These are phyloP conservation scores for Drosophila atroscutellata DNA, from an alignment of 2,888 invertebrate genomes.

Conservation along the genomic window DNA sequence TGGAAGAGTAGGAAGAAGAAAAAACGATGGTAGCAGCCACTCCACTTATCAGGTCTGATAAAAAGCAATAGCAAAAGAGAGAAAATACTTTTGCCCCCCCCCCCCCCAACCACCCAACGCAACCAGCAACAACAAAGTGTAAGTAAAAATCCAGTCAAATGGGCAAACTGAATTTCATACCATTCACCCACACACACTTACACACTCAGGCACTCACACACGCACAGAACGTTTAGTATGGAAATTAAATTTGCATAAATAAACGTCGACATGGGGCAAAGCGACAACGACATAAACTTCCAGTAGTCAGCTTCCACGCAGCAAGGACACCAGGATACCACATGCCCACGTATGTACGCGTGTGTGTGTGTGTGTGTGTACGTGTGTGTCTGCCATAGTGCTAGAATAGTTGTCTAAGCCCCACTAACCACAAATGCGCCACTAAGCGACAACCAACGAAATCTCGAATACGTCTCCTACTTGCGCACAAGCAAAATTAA, in stretches of 20 bases:
- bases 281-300: conserved; percentile 57
- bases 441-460: conserved; percentile 42
- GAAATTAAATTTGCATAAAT: conserved; percentile 82
- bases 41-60: conserved; percentile 74
- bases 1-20: not conserved
- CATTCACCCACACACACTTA: conserved; percentile 24
- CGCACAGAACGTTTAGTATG: conserved; percentile 72
- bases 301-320: conserved; percentile 38
- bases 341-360: not conserved
- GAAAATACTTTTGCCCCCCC: conserved; percentile 53
- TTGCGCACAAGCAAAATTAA: conserved; percentile 65
- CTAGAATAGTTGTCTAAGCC: conserved; percentile 56
- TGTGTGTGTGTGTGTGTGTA: conserved; percentile 12
- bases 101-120: conserved; percentile 8
- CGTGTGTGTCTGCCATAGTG: conserved; percentile 22
- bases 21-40: conserved; percentile 27
- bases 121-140: conserved; percentile 55
- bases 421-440: conserved; percentile 41
- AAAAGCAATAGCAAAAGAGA: conserved; percentile 72
- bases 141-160: conserved; percentile 73
- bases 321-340: conserved; percentile 61
- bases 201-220: conserved; percentile 29
- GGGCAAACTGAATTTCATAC: conserved; percentile 72
- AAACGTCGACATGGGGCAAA: conserved; percentile 75
- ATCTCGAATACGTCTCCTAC: conserved; percentile 71